A percentile compares a stretch with the other conserved stretches of the same genome.
phyloP scores from a whole-genome alignment of 1,140 invertebrate genomes.

The Lithobius niger region DNA sequence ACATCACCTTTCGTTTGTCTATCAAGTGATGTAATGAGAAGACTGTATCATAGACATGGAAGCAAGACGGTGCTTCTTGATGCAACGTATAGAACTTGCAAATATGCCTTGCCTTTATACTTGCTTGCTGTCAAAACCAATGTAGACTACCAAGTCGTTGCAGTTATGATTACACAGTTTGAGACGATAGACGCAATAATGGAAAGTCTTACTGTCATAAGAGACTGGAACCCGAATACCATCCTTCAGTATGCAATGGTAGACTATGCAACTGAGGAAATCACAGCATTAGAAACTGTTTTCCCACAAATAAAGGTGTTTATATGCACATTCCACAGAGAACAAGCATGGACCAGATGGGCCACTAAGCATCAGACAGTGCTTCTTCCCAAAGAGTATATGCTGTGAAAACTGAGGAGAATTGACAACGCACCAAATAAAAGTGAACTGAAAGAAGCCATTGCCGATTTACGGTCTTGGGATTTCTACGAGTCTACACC shows the following conservation, averaged over 20 bases:
- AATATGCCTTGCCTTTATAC: neutral
- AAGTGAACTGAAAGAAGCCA: neutral
- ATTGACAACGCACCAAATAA: neutral
- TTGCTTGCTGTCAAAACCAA: neutral
- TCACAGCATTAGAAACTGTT: neutral
- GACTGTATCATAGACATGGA: neutral
- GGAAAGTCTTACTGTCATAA: neutral
- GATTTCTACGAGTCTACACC: neutral
- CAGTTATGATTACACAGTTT: neutral
- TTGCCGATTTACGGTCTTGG: neutral
- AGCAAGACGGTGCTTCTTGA: neutral
- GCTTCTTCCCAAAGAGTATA: neutral
- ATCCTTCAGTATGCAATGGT: neutral
- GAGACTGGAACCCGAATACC: neutral
- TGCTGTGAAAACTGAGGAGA: neutral
- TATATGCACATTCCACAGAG: neutral
- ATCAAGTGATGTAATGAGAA: neutral
- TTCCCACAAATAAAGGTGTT: neutral
- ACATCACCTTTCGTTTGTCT: neutral
- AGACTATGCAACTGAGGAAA: neutral
- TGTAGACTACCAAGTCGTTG: neutral
- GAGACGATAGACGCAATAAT: neutral
- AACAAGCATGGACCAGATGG: neutral
- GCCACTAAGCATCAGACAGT: neutral
- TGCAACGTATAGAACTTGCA: neutral